Conservation (phyloP, 2,797 vertebrate genomes). For the Hirundo rustica region DNA sequence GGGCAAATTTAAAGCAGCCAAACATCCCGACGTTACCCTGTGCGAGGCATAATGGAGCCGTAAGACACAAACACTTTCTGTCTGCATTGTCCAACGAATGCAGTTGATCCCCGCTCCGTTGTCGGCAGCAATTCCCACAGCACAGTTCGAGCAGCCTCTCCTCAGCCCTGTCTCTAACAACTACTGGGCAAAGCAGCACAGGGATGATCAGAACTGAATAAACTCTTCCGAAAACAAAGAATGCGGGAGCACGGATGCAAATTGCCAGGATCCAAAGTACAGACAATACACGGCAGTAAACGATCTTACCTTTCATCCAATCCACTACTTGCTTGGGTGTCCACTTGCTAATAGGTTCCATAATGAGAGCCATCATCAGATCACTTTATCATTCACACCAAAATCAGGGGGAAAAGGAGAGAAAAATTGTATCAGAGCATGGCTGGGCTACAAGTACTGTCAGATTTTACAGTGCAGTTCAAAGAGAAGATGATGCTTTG, state of each 20-base stretch:
- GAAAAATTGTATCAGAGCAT: slow-evolving; percentile 78
- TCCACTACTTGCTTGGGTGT: slow-evolving; percentile 91
- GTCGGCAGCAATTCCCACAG: slow-evolving; percentile 33
- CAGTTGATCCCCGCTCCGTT: neutral
- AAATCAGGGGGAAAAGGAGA: slow-evolving; percentile 64
- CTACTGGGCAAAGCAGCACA: slow-evolving; percentile 51
- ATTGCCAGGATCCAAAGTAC: slow-evolving; percentile 33
- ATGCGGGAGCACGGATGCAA: neutral
- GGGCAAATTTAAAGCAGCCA: no score
- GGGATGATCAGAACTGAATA: slow-evolving; percentile 45
- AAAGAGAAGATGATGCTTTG: slow-evolving; percentile 71
- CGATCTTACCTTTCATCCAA: slow-evolving; percentile 91
- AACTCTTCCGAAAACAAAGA: slow-evolving; percentile 59
- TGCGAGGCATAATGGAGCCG: no score
- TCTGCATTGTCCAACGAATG: no score
- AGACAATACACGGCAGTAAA: slow-evolving; percentile 50
- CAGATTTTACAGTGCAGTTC: slow-evolving; percentile 80
- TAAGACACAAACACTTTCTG: no score
- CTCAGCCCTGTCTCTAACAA: slow-evolving; percentile 46
- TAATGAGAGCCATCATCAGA: slow-evolving; percentile 89
- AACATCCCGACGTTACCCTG: no score
- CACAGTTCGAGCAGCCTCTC: slow-evolving; percentile 32
- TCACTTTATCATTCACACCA: slow-evolving; percentile 82
- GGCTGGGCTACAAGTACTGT: slow-evolving; percentile 77
- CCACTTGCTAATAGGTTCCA: slow-evolving; percentile 96